A percentile compares a stretch with the other conserved stretches of the same genome.
Evolutionary conservation across 2,888 invertebrate species (phyloP).

Genomic region (Drosophila pegasa): DNA sequence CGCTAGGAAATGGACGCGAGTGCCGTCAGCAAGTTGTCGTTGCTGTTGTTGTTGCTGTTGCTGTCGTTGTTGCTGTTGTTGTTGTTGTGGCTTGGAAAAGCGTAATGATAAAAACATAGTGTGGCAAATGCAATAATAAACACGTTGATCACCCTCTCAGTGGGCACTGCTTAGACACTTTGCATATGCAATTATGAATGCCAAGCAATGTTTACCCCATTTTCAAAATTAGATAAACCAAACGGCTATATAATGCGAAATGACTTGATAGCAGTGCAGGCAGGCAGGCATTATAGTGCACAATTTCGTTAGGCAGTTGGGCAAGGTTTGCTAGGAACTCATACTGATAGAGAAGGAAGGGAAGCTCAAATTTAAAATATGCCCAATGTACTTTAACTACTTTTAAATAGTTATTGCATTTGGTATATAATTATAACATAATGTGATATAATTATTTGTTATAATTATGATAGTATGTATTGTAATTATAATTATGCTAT

Average conservation of each 20-base stretch:
- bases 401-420: too few species aligned
- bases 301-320: conserved; percentile 17
- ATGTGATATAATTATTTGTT: too few species aligned
- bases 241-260: conserved; percentile 52
- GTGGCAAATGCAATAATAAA: conserved; percentile 77
- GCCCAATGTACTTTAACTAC: too few species aligned
- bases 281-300: conserved; percentile 24
- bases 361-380: too few species aligned
- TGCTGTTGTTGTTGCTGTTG: conserved; percentile 20
- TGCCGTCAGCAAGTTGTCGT: conserved; percentile 47
- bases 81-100: conserved; percentile 48
- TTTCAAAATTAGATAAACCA: conserved; percentile 71
- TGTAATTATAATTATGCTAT: too few species aligned
- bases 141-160: conserved; percentile 57
- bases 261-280: conserved; percentile 56
- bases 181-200: conserved; percentile 76
- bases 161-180: conserved; percentile 64
- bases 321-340: background rate
- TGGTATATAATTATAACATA: too few species aligned
- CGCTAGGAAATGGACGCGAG: conserved; percentile 72
- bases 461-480: too few species aligned
- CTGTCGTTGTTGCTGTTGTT: conserved; percentile 18
- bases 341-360: background rate
- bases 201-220: conserved; percentile 69
- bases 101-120: conserved; percentile 65